Base-by-base conservation (phyloP, 1,140 invertebrate genomes). In the Marisa cornuarietis region DNA sequence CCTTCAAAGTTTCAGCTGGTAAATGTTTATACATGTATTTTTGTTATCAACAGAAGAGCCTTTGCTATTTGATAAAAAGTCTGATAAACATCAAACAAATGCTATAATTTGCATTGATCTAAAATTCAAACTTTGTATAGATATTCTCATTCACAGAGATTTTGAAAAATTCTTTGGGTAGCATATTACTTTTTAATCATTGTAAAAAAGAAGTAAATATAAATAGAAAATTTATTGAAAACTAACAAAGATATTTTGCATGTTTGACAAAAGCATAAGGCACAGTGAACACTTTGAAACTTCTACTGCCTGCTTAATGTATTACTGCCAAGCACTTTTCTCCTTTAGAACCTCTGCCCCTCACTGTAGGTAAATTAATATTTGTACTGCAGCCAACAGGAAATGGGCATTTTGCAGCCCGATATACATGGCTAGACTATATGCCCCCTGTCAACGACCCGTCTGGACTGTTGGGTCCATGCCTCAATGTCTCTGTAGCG, bases 341-440 rank as follows among this genome's bases (percentile, higher is more conserved):
- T 13, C 42, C 69, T 77, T 31, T 24, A 66, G 18, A 11, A 7
- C 49, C 13, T n/a, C 18, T 75, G 22, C 24, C 51, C 61, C 13
- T 76, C 20, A 51, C 22, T 11, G 0, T 42, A 52, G 0, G 9
- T 20, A 31, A 68, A 61, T 2, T 77, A 71, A 42, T 77, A 58
- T n/a, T 16, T 51, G 16, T 3, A 24, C 65, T 68, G 16, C 58
- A 85, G 83, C 82, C 82, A n/a, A 63, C 73, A 72, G 84, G 82
- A 26, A 76, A 76, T 58, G 84, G 84, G 0, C 79, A 82, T 78
- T 85, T 85, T 78, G 82, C 81, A 42, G 63, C 68, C n/a, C 73
- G 84, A 63, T 83, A 79, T 71, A 31, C 76, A 16, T 85, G 84
- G 84, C 74, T 85, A 54, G 84, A 85, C 78, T 65, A 77, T 51